phyloP scores from a whole-genome alignment of 1,140 invertebrate species.

The Drosophila guanche region DNA sequence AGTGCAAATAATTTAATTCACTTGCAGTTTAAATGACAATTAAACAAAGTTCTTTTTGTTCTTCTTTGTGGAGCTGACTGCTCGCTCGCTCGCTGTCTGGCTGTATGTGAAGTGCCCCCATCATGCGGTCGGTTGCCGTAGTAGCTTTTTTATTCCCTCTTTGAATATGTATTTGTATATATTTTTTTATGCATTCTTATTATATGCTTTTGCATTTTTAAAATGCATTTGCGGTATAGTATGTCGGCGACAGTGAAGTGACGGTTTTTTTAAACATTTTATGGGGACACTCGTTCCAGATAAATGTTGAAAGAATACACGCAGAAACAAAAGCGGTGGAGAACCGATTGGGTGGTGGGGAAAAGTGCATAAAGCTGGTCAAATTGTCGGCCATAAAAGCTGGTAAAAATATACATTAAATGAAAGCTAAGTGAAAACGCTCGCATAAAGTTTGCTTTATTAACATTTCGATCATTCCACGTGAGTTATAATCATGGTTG shows the following conservation, averaged over 20 bases:
- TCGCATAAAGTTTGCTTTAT: constrained; percentile 31
- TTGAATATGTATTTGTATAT: constrained; percentile 4
- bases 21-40: constrained; percentile 60
- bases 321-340: constrained; percentile 1
- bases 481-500: constrained; percentile 26
- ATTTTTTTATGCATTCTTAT: constrained; percentile 41
- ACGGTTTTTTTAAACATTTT: constrained; percentile 48
- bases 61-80: constrained; percentile 6
- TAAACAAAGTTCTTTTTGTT: constrained; percentile 49
- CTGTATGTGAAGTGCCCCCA: constrained; percentile 53
- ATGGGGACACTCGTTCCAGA: constrained; percentile 33
- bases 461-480: constrained; percentile 34
- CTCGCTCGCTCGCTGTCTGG: constrained; percentile 7
- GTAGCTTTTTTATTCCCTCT: constrained; percentile 8
- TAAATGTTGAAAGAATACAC: constrained; percentile 19
- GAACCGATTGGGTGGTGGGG: constrained; percentile 1
- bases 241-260: constrained; percentile 47
- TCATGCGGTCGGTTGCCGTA: constrained; percentile 32
- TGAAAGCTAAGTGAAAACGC: constrained; percentile 50
- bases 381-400: constrained; percentile 44
- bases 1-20: constrained; percentile 71
- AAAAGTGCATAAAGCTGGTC: constrained; percentile 49
- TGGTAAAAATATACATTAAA: constrained; percentile 25
- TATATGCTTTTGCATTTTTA: constrained; percentile 54
- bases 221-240: constrained; percentile 58